phyloP scores from a whole-genome alignment of 2,888 invertebrate genomes.

The Hirtodrosophila trivittata region DNA sequence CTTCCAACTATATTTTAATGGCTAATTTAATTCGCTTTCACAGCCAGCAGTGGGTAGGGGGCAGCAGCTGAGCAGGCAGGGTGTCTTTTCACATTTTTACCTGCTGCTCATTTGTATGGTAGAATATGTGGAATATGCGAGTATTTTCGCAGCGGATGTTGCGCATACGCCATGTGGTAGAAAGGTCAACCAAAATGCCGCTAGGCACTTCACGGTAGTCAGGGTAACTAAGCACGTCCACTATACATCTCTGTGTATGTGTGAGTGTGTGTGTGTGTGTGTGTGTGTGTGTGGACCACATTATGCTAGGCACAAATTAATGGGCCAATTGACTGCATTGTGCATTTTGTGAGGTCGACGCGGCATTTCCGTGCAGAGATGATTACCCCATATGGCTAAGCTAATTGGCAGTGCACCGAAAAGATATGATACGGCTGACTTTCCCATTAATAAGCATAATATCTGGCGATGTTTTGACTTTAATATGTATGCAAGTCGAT shows the following conservation, averaged over 20 bases:
- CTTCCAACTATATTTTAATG: slow-evolving; percentile 54
- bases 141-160: slow-evolving; percentile 53
- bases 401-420: slow-evolving; percentile 25
- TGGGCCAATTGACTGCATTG: slow-evolving; percentile 45
- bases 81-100: slow-evolving; percentile 11
- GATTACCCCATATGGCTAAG: slow-evolving; percentile 7
- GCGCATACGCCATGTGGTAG: slow-evolving; percentile 60
- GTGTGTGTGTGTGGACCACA: slow-evolving; percentile 20
- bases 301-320: slow-evolving; percentile 40
- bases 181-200: slow-evolving; percentile 65
- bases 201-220: slow-evolving; percentile 46
- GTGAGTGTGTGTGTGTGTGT: slow-evolving; percentile 1
- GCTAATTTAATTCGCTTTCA: slow-evolving; percentile 52
- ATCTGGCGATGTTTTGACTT: too few relatives aligned
- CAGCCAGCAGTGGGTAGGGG: background rate
- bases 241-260: background rate
- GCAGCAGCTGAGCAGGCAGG: too few relatives aligned
- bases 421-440: slow-evolving; percentile 1
- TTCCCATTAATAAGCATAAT: too few relatives aligned
- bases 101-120: slow-evolving; percentile 2
- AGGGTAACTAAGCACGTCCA: slow-evolving; percentile 22
- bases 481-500: too few relatives aligned
- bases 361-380: slow-evolving; percentile 23
- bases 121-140: slow-evolving; percentile 2
- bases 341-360: slow-evolving; percentile 33